Evolutionary conservation across 2,888 invertebrate genomes (phyloP).

Genomic region (Eilema sororculum): DNA sequence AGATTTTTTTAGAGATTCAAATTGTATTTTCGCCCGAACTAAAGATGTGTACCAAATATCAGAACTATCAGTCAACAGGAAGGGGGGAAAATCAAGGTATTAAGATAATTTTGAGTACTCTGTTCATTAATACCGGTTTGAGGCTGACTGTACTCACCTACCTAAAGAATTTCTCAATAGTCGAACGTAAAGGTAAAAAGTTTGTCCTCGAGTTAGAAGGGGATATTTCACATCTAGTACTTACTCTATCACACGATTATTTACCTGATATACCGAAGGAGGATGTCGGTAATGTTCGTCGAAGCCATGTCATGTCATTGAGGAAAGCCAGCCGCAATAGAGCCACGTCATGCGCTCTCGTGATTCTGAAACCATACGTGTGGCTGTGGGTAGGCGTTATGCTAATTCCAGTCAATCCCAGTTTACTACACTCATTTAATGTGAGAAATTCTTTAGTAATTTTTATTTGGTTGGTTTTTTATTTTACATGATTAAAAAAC

Average conservation of each 20-base stretch:
- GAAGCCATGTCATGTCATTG: constrained; percentile 63
- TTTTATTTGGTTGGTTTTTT: constrained; percentile 5
- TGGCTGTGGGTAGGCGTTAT: neutral
- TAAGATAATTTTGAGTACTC: no score
- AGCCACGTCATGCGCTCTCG: constrained; percentile 79
- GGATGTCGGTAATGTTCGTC: constrained; percentile 65
- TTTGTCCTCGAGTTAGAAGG: no score
- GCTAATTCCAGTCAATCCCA: no score
- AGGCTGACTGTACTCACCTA: no score
- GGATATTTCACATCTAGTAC: neutral
- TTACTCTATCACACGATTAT: constrained; percentile 23
- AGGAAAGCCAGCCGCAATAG: constrained; percentile 66
- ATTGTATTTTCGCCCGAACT: no score
- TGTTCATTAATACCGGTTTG: no score
- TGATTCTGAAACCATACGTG: constrained; percentile 66
- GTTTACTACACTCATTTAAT: constrained; percentile 15
- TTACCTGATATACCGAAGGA: constrained; percentile 79
- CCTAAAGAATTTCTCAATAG: no score
- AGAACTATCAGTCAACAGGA: no score
- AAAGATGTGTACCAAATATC: no score
- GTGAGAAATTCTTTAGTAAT: constrained; percentile 5
- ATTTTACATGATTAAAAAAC: neutral
- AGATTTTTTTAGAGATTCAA: no score
- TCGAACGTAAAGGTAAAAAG: no score
- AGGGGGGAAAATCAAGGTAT: no score